Base-by-base conservation (phyloP, 2,113 vertebrate genomes). In the Eclectus roratus region DNA sequence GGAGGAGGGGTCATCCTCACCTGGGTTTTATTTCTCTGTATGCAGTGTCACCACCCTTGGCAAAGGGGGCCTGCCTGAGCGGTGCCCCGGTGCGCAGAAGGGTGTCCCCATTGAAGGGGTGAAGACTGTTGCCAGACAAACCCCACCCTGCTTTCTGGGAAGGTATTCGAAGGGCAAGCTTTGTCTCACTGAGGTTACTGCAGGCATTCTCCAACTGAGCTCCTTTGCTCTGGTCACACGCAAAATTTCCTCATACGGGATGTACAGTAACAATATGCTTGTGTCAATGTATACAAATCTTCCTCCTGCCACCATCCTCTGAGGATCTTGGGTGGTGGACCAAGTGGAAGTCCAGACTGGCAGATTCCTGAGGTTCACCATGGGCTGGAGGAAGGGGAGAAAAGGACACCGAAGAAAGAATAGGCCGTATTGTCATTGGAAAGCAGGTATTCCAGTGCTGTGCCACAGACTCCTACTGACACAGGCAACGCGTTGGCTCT, bases 401-500 rank as follows among this genome's bases (percentile, higher is more conserved):
- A 37, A 91, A 74, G 82, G 84, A 17, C 52, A 85, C 11, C 0
- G 6, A 85, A 72, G 94, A 89, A 88, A 96, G 65, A 90, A 53
- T 85, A 89, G 76, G 71, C 85, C 60, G 1, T 89, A 27, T 80
- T 89, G 55, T 79, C 28, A 56, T 24, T 79, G 7, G 41, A 88
- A 96, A 91, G 85, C 94, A 94, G 78, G 85, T 97, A 96, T 93
- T 95, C 73, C 85, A 88, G 19, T 41, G 60, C 84, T 71, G 55
- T 93, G 80, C 68, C 81, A 88, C 79, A 61, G 93, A 17, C 60
- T 91, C 58, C 19, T 13, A 12, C 44, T 35, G 88, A 88, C 19
- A 39, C 13, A 90, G 61, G 85, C 90, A 55, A 37, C 88, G 91
- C 44, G 4, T 77, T 78, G 79, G 83, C 96, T 97, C 96, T 96